A percentile compares a stretch with the other conserved stretches of the same genome.
Conservation (phyloP, 2,888 invertebrate species). For the Sphaerophoria taeniata region DNA sequence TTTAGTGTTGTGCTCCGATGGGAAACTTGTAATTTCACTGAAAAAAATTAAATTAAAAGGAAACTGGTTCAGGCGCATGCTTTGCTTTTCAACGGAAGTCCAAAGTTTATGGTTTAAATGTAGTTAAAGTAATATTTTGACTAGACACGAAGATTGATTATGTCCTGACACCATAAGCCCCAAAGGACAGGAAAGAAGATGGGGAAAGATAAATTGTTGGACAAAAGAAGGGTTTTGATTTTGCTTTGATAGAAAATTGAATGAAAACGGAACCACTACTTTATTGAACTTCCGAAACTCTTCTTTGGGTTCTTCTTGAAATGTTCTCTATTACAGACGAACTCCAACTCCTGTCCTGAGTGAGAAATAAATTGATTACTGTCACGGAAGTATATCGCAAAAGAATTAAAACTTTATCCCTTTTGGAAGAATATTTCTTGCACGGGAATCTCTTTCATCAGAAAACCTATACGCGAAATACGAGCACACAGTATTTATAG, state of each 20-base stretch:
- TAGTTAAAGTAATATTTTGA: conserved; percentile 45
- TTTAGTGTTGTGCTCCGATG: conserved; percentile 45
- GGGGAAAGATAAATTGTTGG: conserved; percentile 13
- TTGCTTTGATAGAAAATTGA: conserved; percentile 44
- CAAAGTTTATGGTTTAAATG: conserved; percentile 40
- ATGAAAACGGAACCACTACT: conserved; percentile 46
- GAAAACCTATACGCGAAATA: conserved; percentile 36
- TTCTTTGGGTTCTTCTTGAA: conserved; percentile 42
- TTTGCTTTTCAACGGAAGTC: conserved; percentile 13
- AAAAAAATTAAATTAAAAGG: conserved; percentile 29
- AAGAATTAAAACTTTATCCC: conserved; percentile 75
- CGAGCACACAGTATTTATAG: conserved; percentile 43
- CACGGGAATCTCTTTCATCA: conserved; percentile 18
- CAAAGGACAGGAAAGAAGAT: neutral
- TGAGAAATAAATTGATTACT: conserved; percentile 82
- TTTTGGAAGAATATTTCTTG: conserved; percentile 51
- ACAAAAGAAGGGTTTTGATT: conserved; percentile 47
- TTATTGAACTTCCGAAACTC: conserved; percentile 34
- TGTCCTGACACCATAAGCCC: conserved; percentile 52
- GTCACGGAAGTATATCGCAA: conserved; percentile 81
- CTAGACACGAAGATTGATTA: conserved; percentile 77
- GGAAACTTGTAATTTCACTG: conserved; percentile 28
- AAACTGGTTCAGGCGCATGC: conserved; percentile 54
- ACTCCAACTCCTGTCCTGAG: neutral
- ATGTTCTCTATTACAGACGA: conserved; percentile 17